phyloP scores from a whole-genome alignment of 2,113 vertebrate species.

The Ardeotis arabs region DNA sequence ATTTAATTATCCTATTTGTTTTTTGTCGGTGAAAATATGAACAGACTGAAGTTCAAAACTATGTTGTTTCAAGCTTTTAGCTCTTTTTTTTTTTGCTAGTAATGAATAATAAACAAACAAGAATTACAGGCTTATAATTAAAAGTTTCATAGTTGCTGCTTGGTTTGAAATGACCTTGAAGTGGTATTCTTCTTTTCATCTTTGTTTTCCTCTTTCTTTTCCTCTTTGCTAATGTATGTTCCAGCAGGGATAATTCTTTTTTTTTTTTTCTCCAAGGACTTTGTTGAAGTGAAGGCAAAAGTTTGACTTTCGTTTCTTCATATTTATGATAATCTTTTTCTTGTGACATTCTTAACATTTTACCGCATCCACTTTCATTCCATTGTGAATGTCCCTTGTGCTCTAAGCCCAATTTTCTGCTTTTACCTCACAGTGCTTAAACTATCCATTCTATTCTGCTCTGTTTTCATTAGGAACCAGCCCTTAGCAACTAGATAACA shows the following conservation, averaged over 20 bases:
- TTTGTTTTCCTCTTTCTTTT: not conserved
- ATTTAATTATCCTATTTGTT: not conserved
- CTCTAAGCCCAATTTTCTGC: conserved; percentile 54
- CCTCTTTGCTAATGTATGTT: conserved; percentile 1
- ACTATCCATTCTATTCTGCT: conserved; percentile 43
- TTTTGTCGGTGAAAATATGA: not conserved
- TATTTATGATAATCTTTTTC: conserved; percentile 43
- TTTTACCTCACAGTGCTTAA: conserved; percentile 39
- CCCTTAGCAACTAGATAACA: conserved; percentile 48
- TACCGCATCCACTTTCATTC: conserved; percentile 21
- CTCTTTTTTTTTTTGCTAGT: not conserved
- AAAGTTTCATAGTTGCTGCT: not conserved
- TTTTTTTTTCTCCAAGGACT: not conserved
- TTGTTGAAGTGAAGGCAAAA: conserved; percentile 21
- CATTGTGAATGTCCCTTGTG: conserved; percentile 25
- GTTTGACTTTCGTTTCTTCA: not conserved
- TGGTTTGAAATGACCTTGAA: conserved; percentile 53
- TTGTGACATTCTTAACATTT: conserved; percentile 39
- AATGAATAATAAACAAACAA: conserved; percentile 22
- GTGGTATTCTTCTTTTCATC: not conserved
- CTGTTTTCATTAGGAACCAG: conserved; percentile 51
- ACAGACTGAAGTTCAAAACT: not conserved
- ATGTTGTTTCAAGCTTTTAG: not conserved
- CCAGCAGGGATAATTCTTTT: not conserved
- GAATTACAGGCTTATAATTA: conserved; percentile 21